Base-by-base conservation (phyloP, 37 sponge, comb jelly and placozoan species). In the Cliona cf. orientalis region DNA sequence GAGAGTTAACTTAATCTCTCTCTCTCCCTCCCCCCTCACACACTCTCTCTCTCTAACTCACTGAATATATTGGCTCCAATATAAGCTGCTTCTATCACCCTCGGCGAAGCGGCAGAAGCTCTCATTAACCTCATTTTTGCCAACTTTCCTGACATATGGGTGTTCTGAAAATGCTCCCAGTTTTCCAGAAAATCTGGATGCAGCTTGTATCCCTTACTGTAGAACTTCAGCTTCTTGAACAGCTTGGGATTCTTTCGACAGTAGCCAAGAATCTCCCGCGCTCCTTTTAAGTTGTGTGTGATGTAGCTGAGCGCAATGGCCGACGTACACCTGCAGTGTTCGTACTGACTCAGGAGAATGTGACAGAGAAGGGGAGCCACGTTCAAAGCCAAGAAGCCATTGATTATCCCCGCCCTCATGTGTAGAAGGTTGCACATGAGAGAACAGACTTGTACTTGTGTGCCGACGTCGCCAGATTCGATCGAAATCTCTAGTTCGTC, bases 251-350 rank as follows among this genome's bases (percentile, higher is more conserved):
- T n/a, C 32, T 55, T 68, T 41, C 80, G 34, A 59, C 80, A 69
- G 58, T 80, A 80, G 21, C 57, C 70, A 2, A 80, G 41, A 25
- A 69, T 37, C 25, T 6, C 38, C 41, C 80, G 29, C 23, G 46
- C 11, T 34, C 80, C 80, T 37, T 19, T 41, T 22, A 28, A 43
- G 49, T 36, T 19, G 36, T 2, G 29, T 19, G 80, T 57, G 42
- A 80, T 56, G 71, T 33, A 58, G 70, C 70, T 69, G 12, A 80
- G 26, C 4, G 80, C 70, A 43, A 80, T 49, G 70, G 80, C 80
- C 0, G 80, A 25, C 11, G 80, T 69, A 40, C 42, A 69, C 23
- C 59, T 34, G 58, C 80, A 58, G 7, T 56, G 46, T 31, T 80
- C 70, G 46, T 32, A 40, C 6, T 21, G 26, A 11, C 12, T 42